Base-by-base conservation (phyloP, 2,113 vertebrate species). In the Crocuta crocuta region DNA sequence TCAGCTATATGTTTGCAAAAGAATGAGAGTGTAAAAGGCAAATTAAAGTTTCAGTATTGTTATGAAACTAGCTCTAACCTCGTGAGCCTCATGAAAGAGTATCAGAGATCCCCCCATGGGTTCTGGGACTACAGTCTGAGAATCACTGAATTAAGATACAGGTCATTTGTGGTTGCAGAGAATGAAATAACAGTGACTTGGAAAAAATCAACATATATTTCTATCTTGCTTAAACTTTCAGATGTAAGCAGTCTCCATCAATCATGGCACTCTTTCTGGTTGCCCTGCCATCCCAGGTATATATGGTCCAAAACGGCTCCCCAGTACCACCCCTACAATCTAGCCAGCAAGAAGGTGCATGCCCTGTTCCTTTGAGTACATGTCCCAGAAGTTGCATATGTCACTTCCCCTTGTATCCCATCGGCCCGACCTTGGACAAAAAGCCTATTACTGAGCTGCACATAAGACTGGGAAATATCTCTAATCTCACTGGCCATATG, bases 111-210 rank as follows among this genome's bases (percentile, higher is more conserved):
- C 21, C 4, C n/a, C 9, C 35, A 66, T n/a, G 33, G 31, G 9
- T 50, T 93, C 63, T 10, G 8, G 73, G 16, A 43, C 35, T 81
- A 74, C 3, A 91, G 16, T 90, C 87, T 45, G 28, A 93, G 21
- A 90, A 84, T 24, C 39, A 10, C 48, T 80, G 9, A 55, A 79
- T 78, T 66, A 83, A 53, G 24, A 13, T 55, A 65, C 15, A 70
- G 63, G 43, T 80, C 74, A 70, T 39, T 35, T 92, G 10, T 84
- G 23, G 68, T 50, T 76, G 63, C 87, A 93, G 39, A 83, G 10
- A 76, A 35, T 87, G 50, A 97, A 95, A 70, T 87, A 85, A 76
- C 13, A 55, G 43, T 81, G 17, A 95, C 88, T 93, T 81, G 33
- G 92, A 80, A 73, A 70, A 85, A 23, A 85, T 91, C 55, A 82